Percentiles rank a stretch among this genome's conserved stretches.
Evolutionary conservation across 2,797 vertebrate genomes (phyloP).

Genomic region (Gymnodraco acuticeps): DNA sequence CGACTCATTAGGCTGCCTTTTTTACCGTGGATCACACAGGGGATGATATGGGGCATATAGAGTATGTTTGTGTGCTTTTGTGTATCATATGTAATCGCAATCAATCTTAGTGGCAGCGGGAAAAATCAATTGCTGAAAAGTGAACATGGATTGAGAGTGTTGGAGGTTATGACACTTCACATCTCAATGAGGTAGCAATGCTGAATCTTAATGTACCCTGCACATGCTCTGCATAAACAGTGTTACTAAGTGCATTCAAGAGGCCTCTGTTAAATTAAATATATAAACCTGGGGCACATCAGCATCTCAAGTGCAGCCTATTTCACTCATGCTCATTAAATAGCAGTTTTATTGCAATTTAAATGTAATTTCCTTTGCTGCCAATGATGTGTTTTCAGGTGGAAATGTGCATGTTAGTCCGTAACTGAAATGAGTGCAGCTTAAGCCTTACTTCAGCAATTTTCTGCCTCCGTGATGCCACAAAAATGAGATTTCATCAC

Average conservation of each 20-base stretch:
- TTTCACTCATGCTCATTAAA: slow-evolving; percentile 53
- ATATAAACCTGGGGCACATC: slow-evolving; percentile 17
- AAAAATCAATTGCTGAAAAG: slow-evolving; percentile 52
- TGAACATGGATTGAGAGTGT: slow-evolving; percentile 56
- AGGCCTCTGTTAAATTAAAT: slow-evolving; percentile 40
- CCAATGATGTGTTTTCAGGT: slow-evolving; percentile 30
- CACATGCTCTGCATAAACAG: slow-evolving; percentile 45
- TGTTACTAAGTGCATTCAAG: slow-evolving; percentile 52
- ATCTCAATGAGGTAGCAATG: slow-evolving; percentile 62
- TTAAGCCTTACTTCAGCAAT: neutral
- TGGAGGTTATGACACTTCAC: slow-evolving; percentile 70
- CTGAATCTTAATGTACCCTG: slow-evolving; percentile 58
- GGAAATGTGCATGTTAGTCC: slow-evolving; percentile 3
- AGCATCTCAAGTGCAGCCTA: slow-evolving; percentile 43
- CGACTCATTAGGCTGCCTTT: slow-evolving; percentile 64
- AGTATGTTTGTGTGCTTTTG: neutral
- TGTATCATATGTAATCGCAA: slow-evolving; percentile 21
- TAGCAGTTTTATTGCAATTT: slow-evolving; percentile 44
- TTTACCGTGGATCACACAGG: slow-evolving; percentile 47
- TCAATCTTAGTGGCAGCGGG: slow-evolving; percentile 29
- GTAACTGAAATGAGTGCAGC: slow-evolving; percentile 20
- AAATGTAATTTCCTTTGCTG: slow-evolving; percentile 22
- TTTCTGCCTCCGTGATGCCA: neutral
- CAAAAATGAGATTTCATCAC: slow-evolving; percentile 28
- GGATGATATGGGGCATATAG: neutral